These are phyloP conservation scores for Notodonta ziczac DNA, from an alignment of 2,888 invertebrate species.

Conservation along the genomic window DNA sequence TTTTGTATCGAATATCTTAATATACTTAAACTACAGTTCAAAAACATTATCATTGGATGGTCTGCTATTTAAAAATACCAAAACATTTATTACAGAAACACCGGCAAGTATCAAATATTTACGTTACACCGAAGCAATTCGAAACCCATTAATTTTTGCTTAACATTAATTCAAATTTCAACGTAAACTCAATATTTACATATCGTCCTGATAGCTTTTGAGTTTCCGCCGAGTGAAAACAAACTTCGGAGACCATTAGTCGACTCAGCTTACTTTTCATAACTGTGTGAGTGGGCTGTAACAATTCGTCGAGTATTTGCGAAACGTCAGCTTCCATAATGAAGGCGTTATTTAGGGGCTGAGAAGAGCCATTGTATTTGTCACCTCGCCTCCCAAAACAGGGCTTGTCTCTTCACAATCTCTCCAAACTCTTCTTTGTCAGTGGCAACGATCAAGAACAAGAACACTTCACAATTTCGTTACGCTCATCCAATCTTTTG, in stretches of 20 bases:
- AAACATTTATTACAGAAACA: neutral
- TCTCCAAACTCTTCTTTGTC: conserved; percentile 39
- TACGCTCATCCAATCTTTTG: conserved; percentile 52
- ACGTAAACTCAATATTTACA: conserved; percentile 43
- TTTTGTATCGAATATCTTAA: too few relatives aligned
- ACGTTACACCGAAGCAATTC: conserved; percentile 8
- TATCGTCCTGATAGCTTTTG: conserved; percentile 41
- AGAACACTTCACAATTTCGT: conserved; percentile 41
- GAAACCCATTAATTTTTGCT: conserved; percentile 25
- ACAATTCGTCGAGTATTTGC: conserved; percentile 67
- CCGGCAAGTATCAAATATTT: conserved; percentile 7
- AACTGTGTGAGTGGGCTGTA: conserved; percentile 43
- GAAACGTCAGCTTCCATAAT: conserved; percentile 70
- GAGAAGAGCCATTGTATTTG: conserved; percentile 63
- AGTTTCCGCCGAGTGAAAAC: conserved; percentile 26
- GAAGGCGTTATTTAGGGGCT: conserved; percentile 71
- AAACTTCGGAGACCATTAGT: conserved; percentile 43
- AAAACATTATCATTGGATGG: too few relatives aligned
- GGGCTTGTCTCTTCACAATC: conserved; percentile 49
- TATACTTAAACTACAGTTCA: too few relatives aligned
- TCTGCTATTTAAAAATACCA: neutral
- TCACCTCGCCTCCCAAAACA: conserved; percentile 47
- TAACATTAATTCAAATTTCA: conserved; percentile 40
- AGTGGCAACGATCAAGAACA: conserved; percentile 27
- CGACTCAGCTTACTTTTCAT: conserved; percentile 45